phyloP scores from a whole-genome alignment of 64 coral and sea anemone species.

The Montipora efflorescens region DNA sequence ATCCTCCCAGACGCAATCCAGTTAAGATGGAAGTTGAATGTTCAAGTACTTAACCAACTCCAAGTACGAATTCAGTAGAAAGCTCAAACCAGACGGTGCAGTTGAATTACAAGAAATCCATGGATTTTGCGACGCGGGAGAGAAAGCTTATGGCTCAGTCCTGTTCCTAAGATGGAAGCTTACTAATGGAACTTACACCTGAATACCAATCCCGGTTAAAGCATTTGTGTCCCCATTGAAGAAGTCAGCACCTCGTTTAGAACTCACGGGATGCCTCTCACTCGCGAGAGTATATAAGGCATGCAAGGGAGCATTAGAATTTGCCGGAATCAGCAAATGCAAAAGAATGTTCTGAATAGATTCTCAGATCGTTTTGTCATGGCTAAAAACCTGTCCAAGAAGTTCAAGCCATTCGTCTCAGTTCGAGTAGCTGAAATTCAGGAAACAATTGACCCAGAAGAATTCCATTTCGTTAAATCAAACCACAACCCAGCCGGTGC shows the following conservation, averaged over 20 bases:
- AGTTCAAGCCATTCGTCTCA: slow-evolving; percentile 65
- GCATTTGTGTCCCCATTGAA: slow-evolving; percentile 66
- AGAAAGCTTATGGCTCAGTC: slow-evolving; percentile 50
- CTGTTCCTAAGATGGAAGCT: slow-evolving; percentile 62
- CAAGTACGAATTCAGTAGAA: not conserved
- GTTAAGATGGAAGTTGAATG: slow-evolving; percentile 3
- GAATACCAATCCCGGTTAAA: slow-evolving; percentile 47
- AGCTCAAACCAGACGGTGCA: slow-evolving; percentile 28
- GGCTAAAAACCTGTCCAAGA: slow-evolving; percentile 55
- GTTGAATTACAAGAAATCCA: slow-evolving; percentile 24
- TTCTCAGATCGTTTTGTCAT: slow-evolving; percentile 65
- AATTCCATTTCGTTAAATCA: slow-evolving; percentile 29
- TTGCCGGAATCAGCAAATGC: slow-evolving; percentile 1
- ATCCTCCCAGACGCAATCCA: slow-evolving; percentile 10
- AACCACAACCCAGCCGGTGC: slow-evolving; percentile 54
- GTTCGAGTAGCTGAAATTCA: slow-evolving; percentile 47
- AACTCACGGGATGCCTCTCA: slow-evolving; percentile 5
- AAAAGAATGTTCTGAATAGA: slow-evolving; percentile 58
- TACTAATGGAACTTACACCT: slow-evolving; percentile 18
- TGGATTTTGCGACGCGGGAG: slow-evolving; percentile 40
- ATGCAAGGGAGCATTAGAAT: slow-evolving; percentile 11
- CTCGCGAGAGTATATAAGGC: slow-evolving; percentile 5
- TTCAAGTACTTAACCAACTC: slow-evolving; percentile 19
- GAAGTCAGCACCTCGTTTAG: slow-evolving; percentile 52
- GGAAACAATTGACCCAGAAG: slow-evolving; percentile 49